phyloP scores from a whole-genome alignment of 2,888 invertebrate species.

The Rotaria magnacalcarata region DNA sequence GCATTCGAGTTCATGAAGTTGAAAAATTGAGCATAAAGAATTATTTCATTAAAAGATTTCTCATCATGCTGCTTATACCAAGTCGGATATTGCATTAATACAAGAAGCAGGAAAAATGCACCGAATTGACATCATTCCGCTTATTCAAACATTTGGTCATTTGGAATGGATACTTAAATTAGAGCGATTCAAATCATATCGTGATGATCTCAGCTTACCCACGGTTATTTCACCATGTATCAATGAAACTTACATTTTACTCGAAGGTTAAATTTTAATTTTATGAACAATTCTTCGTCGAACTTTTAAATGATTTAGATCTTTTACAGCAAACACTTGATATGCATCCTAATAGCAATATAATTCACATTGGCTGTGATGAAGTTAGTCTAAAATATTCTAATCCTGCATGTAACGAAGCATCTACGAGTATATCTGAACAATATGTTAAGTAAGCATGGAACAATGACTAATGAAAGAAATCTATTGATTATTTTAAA shows the following conservation, averaged over 20 bases:
- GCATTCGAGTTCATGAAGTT: neutral
- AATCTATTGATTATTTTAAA: neutral
- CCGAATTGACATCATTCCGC: constrained; percentile 70
- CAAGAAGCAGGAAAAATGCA: constrained; percentile 66
- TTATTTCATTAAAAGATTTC: constrained; percentile 60
- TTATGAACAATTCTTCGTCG: neutral
- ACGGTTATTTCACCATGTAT: constrained; percentile 69
- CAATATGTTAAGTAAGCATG: neutral
- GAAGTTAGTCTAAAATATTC: constrained; percentile 62
- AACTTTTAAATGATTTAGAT: constrained; percentile 53
- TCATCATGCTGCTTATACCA: constrained; percentile 66
- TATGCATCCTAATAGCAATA: constrained; percentile 65
- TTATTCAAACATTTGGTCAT: constrained; percentile 79
- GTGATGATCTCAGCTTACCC: constrained; percentile 67
- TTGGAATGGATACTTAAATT: constrained; percentile 75
- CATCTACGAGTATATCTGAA: neutral
- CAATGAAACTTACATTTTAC: constrained; percentile 50
- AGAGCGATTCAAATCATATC: constrained; percentile 66
- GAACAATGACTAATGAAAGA: neutral
- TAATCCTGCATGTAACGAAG: constrained; percentile 4
- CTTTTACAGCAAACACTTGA: constrained; percentile 71
- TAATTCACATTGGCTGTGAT: constrained; percentile 76
- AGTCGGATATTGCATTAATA: constrained; percentile 61
- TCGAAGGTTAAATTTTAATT: neutral
- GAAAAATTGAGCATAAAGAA: neutral